These are phyloP conservation scores for Alviniconcha strummeri DNA, from an alignment of 2,888 invertebrate genomes.

Conservation along the genomic window DNA sequence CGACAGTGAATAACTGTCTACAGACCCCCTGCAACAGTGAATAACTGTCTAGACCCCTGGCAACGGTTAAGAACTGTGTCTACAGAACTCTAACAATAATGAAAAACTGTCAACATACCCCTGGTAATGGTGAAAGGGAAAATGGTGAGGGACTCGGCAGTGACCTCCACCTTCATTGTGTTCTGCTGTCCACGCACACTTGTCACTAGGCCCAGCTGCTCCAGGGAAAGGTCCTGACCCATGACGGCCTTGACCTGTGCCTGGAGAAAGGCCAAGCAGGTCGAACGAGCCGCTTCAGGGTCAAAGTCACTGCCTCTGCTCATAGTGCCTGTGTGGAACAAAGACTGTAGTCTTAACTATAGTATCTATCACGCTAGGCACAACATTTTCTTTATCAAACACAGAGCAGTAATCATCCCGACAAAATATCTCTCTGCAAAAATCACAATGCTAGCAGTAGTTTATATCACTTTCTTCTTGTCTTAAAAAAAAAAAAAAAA, in stretches of 20 bases:
- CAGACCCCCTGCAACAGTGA: too few species aligned
- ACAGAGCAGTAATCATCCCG: too few species aligned
- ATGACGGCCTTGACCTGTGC: slow-evolving; percentile 57
- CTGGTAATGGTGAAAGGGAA: slow-evolving; percentile 84
- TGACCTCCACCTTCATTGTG: slow-evolving; percentile 35
- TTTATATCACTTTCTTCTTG: too few species aligned
- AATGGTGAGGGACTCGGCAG: slow-evolving; percentile 77
- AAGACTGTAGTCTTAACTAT: neutral
- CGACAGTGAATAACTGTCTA: too few species aligned
- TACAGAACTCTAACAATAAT: too few species aligned
- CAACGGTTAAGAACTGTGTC: too few species aligned
- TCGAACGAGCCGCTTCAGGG: slow-evolving; percentile 42
- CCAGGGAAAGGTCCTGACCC: slow-evolving; percentile 46
- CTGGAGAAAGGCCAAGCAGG: slow-evolving; percentile 55
- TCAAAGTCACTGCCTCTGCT: slow-evolving; percentile 46
- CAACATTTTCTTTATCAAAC: too few species aligned
- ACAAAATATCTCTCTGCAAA: too few species aligned
- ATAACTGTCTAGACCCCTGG: too few species aligned
- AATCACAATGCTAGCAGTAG: too few species aligned
- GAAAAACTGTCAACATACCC: slow-evolving; percentile 69
- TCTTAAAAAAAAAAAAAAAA: too few species aligned
- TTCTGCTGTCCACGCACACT: neutral
- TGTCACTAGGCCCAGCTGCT: slow-evolving; percentile 43
- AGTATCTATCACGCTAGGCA: neutral
- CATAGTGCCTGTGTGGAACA: slow-evolving; percentile 38